Evolutionary conservation across 2,797 vertebrate genomes (phyloP).

Genomic region (Eutrigla gurnardus): DNA sequence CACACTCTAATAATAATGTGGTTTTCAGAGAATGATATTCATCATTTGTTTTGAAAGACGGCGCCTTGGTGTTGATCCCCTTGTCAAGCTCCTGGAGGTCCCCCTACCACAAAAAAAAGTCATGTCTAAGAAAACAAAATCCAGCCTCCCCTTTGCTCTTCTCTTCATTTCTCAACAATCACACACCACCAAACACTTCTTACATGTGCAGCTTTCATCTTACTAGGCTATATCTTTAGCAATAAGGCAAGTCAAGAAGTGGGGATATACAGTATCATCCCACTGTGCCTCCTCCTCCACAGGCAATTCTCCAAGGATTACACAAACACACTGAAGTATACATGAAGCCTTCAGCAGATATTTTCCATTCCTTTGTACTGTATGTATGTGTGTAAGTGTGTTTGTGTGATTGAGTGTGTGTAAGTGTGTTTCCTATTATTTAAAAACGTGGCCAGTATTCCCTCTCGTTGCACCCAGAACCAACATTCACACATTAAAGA

Average conservation of each 20-base stretch:
- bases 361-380: constrained; percentile 30
- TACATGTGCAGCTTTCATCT: constrained; percentile 63
- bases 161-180: constrained; percentile 36
- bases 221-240: constrained; percentile 45
- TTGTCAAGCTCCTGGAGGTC: constrained; percentile 50
- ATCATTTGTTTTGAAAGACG: constrained; percentile 57
- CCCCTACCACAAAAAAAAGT: constrained; percentile 24
- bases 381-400: not conserved
- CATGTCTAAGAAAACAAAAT: constrained; percentile 30
- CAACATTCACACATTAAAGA: constrained; percentile 29
- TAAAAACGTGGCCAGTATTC: constrained; percentile 20
- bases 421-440: constrained; percentile 27
- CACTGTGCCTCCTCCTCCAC: constrained; percentile 50
- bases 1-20: constrained; percentile 40
- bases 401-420: not conserved
- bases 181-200: constrained; percentile 37
- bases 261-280: constrained; percentile 56
- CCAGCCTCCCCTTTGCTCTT: constrained; percentile 2
- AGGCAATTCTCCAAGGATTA: constrained; percentile 60
- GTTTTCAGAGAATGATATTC: constrained; percentile 43
- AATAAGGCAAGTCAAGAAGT: constrained; percentile 53
- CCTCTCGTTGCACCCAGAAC: constrained; percentile 18
- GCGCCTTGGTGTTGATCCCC: constrained; percentile 51
- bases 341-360: constrained; percentile 34
- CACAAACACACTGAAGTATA: constrained; percentile 42